Percentiles rank a stretch among this genome's conserved stretches.
Evolutionary conservation across 2,797 vertebrate genomes (phyloP).

Genomic region (Acrossocheilus fasciatus): DNA sequence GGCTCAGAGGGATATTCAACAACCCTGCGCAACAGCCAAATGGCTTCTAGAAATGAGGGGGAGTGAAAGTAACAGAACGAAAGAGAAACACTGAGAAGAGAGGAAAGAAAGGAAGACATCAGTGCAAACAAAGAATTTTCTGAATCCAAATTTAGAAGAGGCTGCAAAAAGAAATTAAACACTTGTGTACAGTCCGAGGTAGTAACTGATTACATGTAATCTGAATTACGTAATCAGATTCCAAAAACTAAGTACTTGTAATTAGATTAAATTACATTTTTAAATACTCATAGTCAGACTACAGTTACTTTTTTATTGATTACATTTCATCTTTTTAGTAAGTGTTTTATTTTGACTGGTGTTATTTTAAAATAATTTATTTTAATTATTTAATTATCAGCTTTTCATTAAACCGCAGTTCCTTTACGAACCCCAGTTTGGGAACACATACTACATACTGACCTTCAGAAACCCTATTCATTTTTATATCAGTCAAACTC

Average conservation of each 20-base stretch:
- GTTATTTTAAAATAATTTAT: neutral
- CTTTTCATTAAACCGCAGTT: too few species aligned
- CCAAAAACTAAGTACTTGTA: neutral
- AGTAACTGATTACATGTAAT: neutral
- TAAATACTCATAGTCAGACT: too few species aligned
- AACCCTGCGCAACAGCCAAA: slow-evolving; percentile 24
- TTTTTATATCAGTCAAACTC: too few species aligned
- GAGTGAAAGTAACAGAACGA: slow-evolving; percentile 11
- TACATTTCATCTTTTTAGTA: neutral
- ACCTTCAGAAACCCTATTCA: too few species aligned
- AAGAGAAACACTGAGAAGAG: slow-evolving; percentile 3
- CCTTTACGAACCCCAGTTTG: too few species aligned
- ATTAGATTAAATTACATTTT: neutral
- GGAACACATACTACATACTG: too few species aligned
- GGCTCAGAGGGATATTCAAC: slow-evolving; percentile 33
- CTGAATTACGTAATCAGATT: neutral
- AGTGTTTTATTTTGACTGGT: neutral
- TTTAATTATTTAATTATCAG: neutral
- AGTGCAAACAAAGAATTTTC: neutral
- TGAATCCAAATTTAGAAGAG: neutral
- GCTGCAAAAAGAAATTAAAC: neutral
- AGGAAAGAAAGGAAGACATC: neutral
- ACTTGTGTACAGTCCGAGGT: neutral
- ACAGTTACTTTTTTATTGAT: neutral
- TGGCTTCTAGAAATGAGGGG: slow-evolving; percentile 3